These are phyloP conservation scores for Cacoxenus indagator DNA, from an alignment of 2,888 invertebrate genomes.

Conservation along the genomic window DNA sequence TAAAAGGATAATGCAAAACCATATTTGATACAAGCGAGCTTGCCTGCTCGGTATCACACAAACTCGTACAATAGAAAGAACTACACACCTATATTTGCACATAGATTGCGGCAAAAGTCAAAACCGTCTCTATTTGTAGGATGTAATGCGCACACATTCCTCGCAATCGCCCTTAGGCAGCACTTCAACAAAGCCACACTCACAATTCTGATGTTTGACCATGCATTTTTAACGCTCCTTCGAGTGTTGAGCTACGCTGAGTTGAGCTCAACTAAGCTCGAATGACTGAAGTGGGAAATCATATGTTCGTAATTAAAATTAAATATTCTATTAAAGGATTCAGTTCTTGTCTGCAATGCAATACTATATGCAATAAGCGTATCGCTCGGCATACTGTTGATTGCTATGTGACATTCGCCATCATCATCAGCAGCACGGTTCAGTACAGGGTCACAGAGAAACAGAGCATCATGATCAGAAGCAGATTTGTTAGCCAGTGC, in stretches of 20 bases:
- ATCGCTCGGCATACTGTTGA: neutral
- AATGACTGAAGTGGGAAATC: conserved; percentile 60
- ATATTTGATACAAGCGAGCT: neutral
- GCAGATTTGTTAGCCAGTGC: neutral
- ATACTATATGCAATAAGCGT: neutral
- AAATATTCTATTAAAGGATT: conserved; percentile 63
- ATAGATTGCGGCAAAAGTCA: neutral
- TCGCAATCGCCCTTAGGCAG: neutral
- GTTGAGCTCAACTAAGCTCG: conserved; percentile 1
- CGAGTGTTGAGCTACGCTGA: conserved; percentile 4
- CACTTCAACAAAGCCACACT: neutral
- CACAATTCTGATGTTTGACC: neutral
- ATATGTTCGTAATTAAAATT: conserved; percentile 64
- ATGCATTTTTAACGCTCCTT: conserved; percentile 53
- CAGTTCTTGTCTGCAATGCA: conserved; percentile 50
- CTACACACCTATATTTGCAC: neutral
- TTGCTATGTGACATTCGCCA: neutral
- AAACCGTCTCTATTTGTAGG: too few relatives aligned
- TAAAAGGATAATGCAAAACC: conserved; percentile 14
- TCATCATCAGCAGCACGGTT: neutral
- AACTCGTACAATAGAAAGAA: conserved; percentile 33
- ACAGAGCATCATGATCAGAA: neutral
- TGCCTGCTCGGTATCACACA: conserved; percentile 39
- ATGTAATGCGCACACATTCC: too few relatives aligned
- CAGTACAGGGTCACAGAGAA: neutral